Conservation (phyloP, 1,140 invertebrate genomes). For the Cepaea nemoralis region DNA sequence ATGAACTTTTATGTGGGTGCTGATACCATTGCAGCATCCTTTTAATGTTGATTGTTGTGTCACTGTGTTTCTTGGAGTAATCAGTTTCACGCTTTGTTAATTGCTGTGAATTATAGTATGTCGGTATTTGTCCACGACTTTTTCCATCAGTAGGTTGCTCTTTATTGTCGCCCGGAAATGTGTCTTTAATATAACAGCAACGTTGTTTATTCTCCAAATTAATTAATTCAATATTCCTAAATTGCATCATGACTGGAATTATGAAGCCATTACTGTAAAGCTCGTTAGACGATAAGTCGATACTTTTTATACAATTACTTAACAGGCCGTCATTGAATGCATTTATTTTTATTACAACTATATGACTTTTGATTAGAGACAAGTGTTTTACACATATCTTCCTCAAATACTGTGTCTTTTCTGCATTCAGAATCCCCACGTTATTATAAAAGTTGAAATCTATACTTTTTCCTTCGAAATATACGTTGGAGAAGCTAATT, state of each 20-base stretch:
- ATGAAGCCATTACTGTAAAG: neutral
- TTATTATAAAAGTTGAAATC: neutral
- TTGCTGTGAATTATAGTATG: neutral
- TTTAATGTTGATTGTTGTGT: neutral
- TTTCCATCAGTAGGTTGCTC: neutral
- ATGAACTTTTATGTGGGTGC: neutral
- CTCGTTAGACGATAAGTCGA: neutral
- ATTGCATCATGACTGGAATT: neutral
- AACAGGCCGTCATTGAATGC: neutral
- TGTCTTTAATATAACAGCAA: too few species aligned
- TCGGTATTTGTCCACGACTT: neutral
- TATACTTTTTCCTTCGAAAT: neutral
- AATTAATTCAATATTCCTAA: neutral
- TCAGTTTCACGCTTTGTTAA: neutral
- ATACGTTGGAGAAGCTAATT: neutral
- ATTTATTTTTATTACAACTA: neutral
- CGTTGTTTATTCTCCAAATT: neutral
- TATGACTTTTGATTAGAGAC: neutral
- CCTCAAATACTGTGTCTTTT: conserved; percentile 1
- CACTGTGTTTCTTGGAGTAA: neutral
- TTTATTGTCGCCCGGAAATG: neutral
- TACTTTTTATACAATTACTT: neutral
- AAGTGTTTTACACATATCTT: neutral
- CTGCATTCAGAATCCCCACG: neutral
- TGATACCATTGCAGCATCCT: neutral